Evolutionary conservation across 2,888 invertebrate species (phyloP).

Genomic region (Leucophenga maculata): DNA sequence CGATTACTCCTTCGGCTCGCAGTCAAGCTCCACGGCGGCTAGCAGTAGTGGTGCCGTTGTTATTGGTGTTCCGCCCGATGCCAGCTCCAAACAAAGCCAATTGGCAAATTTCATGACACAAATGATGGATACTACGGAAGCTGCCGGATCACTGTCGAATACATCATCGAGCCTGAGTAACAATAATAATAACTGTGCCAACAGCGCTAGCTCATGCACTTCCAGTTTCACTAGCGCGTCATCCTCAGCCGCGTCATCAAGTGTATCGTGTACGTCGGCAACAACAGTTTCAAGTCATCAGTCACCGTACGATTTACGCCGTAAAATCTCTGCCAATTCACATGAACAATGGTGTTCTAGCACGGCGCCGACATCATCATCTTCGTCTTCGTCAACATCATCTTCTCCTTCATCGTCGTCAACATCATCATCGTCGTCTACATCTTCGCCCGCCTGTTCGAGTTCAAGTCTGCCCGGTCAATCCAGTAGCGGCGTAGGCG

Average conservation of each 20-base stretch:
- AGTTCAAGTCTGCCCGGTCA: slow-evolving; percentile 23
- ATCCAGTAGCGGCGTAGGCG: slow-evolving; percentile 35
- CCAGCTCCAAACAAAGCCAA: slow-evolving; percentile 38
- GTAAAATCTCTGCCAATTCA: slow-evolving; percentile 77
- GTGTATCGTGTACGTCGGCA: slow-evolving; percentile 40
- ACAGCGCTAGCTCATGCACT: slow-evolving; percentile 38
- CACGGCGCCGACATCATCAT: slow-evolving; percentile 36
- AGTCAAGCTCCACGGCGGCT: slow-evolving; percentile 42
- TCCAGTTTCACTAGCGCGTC: slow-evolving; percentile 43
- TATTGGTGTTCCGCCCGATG: slow-evolving; percentile 20
- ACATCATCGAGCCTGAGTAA: slow-evolving; percentile 9
- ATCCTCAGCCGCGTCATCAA: slow-evolving; percentile 30
- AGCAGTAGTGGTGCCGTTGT: slow-evolving; percentile 34
- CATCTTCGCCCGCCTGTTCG: slow-evolving; percentile 73
- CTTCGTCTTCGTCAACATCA: slow-evolving; percentile 42
- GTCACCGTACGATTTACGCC: slow-evolving; percentile 90
- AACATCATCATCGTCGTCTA: slow-evolving; percentile 36
- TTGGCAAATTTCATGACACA: slow-evolving; percentile 47
- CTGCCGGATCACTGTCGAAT: slow-evolving; percentile 14
- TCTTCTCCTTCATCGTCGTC: slow-evolving; percentile 18
- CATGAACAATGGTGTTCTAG: slow-evolving; percentile 69
- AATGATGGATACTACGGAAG: slow-evolving; percentile 58
- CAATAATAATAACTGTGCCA: slow-evolving; percentile 41
- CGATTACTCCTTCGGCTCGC: slow-evolving; percentile 56
- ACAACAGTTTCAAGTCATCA: slow-evolving; percentile 77